Base-by-base conservation (phyloP, 2,113 vertebrate genomes). In the Toxotes chatareus region DNA sequence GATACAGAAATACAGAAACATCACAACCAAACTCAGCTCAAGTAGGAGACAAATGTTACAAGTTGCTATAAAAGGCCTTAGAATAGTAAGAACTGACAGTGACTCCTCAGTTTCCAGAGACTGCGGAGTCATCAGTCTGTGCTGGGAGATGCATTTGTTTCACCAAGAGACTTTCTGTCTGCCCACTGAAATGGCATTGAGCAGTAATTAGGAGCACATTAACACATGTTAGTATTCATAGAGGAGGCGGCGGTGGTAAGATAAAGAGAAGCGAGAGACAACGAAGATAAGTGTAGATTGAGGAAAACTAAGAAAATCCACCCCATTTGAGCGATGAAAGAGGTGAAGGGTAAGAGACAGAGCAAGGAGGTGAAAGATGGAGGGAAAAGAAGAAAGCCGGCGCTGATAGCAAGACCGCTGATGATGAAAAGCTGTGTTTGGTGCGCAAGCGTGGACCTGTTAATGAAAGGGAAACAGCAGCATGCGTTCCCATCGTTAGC, bases 381-480 rank as follows among this genome's bases (percentile, higher is more conserved):
- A 79, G 32, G 60, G 64, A 42, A n/a, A 73, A 76, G 66, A 76
- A 64, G 79, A 27, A 27, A 61, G 65, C 65, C 16, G 5, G 40
- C 31, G 32, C 61, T 75, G 82, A 84, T 51, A 38, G 62, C 70
- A 76, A 27, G 73, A 67, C 67, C n/a, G 78, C 79, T 57, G 76
- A 84, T 83, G 73, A 91, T 85, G 73, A 90, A 82, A 86, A 76
- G 86, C 74, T 46, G 69, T 32, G 70, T 74, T 76, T 9, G 23
- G 32, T 42, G 81, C 16, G 13, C 74, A 53, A 87, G 71, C 73
- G 82, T 80, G 79, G 68, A 68, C 65, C 65, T 8, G 47, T 72
- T 90, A 91, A 93, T 93, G 87, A 92, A 89, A 86, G 85, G 87
- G 79, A 89, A 89, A 91, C 83, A 70, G 85, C 74, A 74, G 76